These are phyloP conservation scores for Peribatodes rhomboidaria DNA, from an alignment of 2,888 invertebrate genomes.

Conservation along the genomic window DNA sequence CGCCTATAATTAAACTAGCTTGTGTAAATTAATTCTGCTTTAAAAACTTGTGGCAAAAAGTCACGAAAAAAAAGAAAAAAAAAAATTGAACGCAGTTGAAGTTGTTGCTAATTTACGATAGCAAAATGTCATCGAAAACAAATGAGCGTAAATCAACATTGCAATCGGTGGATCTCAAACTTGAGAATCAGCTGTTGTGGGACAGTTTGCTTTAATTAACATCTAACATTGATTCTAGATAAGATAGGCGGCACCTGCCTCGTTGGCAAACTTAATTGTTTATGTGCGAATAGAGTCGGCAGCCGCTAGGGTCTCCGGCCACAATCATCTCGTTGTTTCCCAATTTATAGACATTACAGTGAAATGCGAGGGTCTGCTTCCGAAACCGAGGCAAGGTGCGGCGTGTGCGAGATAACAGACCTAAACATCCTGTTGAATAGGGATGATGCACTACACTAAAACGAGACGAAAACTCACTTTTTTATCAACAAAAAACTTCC, in stretches of 20 bases:
- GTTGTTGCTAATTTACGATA: constrained; percentile 34
- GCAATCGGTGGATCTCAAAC: constrained; percentile 56
- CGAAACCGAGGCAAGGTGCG: constrained; percentile 75
- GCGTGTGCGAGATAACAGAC: constrained; percentile 83
- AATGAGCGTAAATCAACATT: constrained; percentile 56
- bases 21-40: background rate
- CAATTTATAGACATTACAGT: constrained; percentile 72
- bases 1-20: background rate
- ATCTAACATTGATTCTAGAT: constrained; percentile 72
- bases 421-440: constrained; percentile 81
- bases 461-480: constrained; percentile 69
- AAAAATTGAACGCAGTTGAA: constrained; percentile 6
- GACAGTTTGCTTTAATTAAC: constrained; percentile 75
- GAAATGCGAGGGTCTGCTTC: constrained; percentile 66
- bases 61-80: background rate
- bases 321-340: constrained; percentile 74
- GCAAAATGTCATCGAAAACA: constrained; percentile 24
- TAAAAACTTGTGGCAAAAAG: background rate
- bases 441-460: constrained; percentile 71
- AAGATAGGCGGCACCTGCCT: constrained; percentile 74
- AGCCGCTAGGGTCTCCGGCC: background rate
- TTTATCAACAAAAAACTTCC: constrained; percentile 74
- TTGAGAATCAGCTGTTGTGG: constrained; percentile 50
- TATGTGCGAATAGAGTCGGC: constrained; percentile 72
- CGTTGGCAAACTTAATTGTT: constrained; percentile 67